phyloP scores from a whole-genome alignment of 2,888 invertebrate species.

The Polyommatus iphigenia region DNA sequence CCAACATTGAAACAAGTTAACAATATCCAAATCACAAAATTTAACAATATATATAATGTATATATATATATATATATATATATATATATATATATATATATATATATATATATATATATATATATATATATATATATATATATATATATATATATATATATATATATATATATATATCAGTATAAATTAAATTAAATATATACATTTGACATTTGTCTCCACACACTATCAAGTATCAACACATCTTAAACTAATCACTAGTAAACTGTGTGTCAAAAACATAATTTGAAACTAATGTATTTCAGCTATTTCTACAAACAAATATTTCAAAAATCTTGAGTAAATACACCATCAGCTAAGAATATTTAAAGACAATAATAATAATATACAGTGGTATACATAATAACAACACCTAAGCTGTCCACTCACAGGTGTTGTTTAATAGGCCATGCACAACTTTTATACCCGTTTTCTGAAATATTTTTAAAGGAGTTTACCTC shows the following conservation, averaged over 20 bases:
- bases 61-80: too few species aligned
- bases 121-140: too few species aligned
- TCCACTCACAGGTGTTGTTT: neutral
- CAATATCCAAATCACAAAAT: conserved; percentile 19
- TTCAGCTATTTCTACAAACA: neutral
- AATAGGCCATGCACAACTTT: neutral
- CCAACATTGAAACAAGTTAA: neutral
- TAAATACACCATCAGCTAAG: neutral
- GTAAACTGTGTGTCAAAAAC: neutral
- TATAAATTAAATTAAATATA: conserved; percentile 4
- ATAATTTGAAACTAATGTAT: neutral
- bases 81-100: too few species aligned
- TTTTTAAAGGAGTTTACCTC: too few species aligned
- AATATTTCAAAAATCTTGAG: neutral
- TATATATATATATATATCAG: too few species aligned
- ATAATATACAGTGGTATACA: neutral
- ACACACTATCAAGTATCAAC: neutral
- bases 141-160: too few species aligned
- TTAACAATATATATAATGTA: conserved; percentile 20
- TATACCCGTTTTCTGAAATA: neutral
- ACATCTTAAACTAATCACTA: neutral
- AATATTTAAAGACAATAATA: neutral
- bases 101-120: too few species aligned
- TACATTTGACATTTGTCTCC: neutral
- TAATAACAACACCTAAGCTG: too few species aligned